Base-by-base conservation (phyloP, 2,797 vertebrate species). In the Anomalospiza imberbis region DNA sequence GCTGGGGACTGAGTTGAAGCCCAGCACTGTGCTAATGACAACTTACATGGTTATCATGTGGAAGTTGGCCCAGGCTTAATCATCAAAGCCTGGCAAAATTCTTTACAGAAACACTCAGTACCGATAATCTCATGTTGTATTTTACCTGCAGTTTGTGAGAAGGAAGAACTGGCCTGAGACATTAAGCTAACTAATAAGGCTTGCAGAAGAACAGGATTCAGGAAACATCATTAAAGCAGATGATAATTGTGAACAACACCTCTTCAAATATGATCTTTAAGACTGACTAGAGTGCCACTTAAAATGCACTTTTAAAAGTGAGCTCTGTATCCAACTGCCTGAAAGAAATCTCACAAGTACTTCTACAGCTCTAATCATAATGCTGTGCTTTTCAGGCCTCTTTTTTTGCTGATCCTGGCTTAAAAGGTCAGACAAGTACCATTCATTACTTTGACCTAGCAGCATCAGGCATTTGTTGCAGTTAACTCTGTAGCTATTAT, bases 391-490 rank as follows among this genome's bases (percentile, higher is more conserved):
- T 93, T 93, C 70, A 86, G 57, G 72, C n/a, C 40, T 53, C 67
- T 89, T 38, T 40, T 40, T 91, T 50, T 74, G 31, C 66, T 92
- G 66, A 85, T 94, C 45, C 36, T 78, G 70, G 72, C 78, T 95
- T 95, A 81, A 96, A 95, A 92, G 89, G 83, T 95, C 77, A 82
- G 66, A 29, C 15, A 71, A 92, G 55, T 74, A 93, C 38, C 63
- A 72, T 95, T 95, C 79, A 79, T 96, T 94, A 55, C n/a, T 94
- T 79, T 87, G 91, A 91, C 94, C 94, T 51, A 38, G 58, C 75
- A 91, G n/a, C 80, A 89, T 89, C 79, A 89, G 57, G 65, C 71
- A 71, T 74, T 61, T 89, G 45, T 72, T 78, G 72, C 70, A 21
- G 68, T 57, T 87, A 82, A 72, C 47, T 89, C 58, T 58, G 13